Percentiles rank a stretch among this genome's conserved stretches.
Evolutionary conservation across 2,888 invertebrate species (phyloP).

Genomic region (Cephus pygmeus): DNA sequence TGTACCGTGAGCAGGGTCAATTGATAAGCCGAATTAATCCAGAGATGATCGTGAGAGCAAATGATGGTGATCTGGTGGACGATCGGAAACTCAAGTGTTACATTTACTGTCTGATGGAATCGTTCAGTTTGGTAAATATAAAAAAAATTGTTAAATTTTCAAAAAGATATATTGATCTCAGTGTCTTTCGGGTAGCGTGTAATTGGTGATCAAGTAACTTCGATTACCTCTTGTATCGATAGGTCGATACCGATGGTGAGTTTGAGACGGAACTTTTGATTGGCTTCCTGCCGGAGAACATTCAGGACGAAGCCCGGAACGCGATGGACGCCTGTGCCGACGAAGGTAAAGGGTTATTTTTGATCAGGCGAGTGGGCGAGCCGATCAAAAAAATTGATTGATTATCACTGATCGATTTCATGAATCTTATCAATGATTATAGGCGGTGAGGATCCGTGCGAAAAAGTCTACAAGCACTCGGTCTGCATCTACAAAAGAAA

Average conservation of each 20-base stretch:
- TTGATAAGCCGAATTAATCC: not conserved
- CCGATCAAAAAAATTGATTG: not conserved
- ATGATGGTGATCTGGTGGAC: constrained; percentile 41
- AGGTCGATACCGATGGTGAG: constrained; percentile 57
- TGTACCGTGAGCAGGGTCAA: no score
- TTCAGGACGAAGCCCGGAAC: constrained; percentile 34
- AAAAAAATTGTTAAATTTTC: not conserved
- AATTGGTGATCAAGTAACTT: no score
- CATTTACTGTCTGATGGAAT: constrained; percentile 56
- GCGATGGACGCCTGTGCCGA: constrained; percentile 41
- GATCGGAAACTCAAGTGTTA: constrained; percentile 56
- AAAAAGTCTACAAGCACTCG: constrained; percentile 49
- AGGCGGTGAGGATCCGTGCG: constrained; percentile 50
- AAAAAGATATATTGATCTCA: not conserved
- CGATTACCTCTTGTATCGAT: not conserved
- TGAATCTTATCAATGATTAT: constrained; percentile 14
- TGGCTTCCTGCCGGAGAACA: constrained; percentile 48
- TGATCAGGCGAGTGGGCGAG: not conserved
- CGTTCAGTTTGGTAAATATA: constrained; percentile 55
- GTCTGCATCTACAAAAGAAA: constrained; percentile 43
- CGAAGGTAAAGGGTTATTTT: constrained; percentile 31
- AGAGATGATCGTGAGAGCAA: constrained; percentile 54
- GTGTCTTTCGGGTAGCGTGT: no score
- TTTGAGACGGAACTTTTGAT: constrained; percentile 54
- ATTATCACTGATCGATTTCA: not conserved